Conservation (phyloP, 2,888 invertebrate species). For the Hydraecia micacea region DNA sequence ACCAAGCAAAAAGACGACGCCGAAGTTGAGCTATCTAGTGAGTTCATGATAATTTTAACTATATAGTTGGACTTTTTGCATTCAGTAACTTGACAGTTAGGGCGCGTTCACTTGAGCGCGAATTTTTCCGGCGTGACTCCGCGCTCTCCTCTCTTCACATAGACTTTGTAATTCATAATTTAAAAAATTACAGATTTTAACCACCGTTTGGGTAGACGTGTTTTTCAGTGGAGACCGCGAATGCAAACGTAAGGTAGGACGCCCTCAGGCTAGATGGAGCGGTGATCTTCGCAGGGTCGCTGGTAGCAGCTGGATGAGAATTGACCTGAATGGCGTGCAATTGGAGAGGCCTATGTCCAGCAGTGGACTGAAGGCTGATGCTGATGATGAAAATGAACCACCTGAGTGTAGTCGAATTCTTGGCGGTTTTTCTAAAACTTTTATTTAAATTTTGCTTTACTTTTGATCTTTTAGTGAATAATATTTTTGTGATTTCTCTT, state of each 20-base stretch:
- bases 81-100: background rate
- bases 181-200: background rate
- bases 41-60: conserved; percentile 56
- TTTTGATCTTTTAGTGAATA: too few relatives aligned
- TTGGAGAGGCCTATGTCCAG: background rate
- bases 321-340: background rate
- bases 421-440: too few relatives aligned
- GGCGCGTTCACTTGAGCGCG: background rate
- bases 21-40: conserved; percentile 81
- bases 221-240: background rate
- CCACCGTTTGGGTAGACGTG: background rate
- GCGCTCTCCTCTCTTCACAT: background rate
- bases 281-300: background rate
- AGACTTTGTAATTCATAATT: background rate
- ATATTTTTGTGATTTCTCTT: too few relatives aligned
- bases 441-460: too few relatives aligned
- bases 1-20: conserved; percentile 80
- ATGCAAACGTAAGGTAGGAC: background rate
- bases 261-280: background rate
- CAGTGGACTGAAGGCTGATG: background rate
- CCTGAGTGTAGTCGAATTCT: too few relatives aligned
- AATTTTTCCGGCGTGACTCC: background rate
- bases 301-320: background rate
- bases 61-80: background rate
- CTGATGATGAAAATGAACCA: too few relatives aligned